These are phyloP conservation scores for Potorous gilbertii DNA, from an alignment of 2,797 vertebrate genomes.

Conservation along the genomic window DNA sequence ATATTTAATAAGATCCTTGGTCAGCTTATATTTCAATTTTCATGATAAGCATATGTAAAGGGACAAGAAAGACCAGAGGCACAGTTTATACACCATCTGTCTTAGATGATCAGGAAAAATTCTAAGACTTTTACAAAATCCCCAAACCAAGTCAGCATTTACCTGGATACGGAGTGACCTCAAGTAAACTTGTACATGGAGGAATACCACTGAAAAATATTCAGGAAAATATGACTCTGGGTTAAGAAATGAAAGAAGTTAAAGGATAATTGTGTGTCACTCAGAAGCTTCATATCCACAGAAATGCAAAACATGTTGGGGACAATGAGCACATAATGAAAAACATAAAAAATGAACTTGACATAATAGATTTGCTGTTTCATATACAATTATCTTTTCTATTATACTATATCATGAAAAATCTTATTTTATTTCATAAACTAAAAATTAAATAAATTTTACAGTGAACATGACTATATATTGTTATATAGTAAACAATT, in stretches of 20 bases:
- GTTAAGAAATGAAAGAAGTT: neutral
- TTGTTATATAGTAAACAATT: neutral
- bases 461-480: neutral
- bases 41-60: neutral
- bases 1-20: neutral
- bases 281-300: neutral
- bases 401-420: neutral
- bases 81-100: neutral
- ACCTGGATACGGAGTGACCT: neutral
- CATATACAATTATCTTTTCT: neutral
- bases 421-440: neutral
- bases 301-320: neutral
- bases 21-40: neutral
- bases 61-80: neutral
- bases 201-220: neutral
- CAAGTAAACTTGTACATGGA: neutral
- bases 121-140: neutral
- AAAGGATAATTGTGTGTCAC: neutral
- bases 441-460: neutral
- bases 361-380: neutral
- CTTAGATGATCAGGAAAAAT: neutral
- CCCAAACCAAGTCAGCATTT: neutral
- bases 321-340: neutral
- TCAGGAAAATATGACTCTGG: neutral
- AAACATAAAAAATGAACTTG: neutral